These are phyloP conservation scores for Napeogenes inachia DNA, from an alignment of 2,888 invertebrate genomes.

Conservation along the genomic window DNA sequence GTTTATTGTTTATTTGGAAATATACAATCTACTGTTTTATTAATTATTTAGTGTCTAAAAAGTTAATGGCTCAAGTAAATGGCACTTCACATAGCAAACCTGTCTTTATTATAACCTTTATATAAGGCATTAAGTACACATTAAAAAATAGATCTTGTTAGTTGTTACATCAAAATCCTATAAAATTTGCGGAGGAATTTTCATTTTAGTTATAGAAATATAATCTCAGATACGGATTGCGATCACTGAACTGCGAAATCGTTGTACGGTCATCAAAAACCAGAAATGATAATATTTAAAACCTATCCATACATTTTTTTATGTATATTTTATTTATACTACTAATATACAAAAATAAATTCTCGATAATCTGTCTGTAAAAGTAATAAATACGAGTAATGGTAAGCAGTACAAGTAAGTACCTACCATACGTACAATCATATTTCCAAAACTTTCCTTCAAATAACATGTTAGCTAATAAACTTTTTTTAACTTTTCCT, in stretches of 20 bases:
- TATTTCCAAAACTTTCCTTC: neutral
- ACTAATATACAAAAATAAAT: neutral
- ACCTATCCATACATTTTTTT: neutral
- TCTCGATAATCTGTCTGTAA: too few species aligned
- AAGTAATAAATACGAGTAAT: too few species aligned
- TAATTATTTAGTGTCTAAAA: too few species aligned
- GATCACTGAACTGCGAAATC: slow-evolving; percentile 32
- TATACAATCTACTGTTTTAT: too few species aligned
- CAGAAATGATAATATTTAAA: neutral
- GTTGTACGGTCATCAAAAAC: slow-evolving; percentile 19
- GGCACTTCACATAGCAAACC: too few species aligned
- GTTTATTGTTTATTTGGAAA: neutral
- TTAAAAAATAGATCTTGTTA: neutral
- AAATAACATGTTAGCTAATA: neutral
- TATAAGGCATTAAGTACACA: neutral
- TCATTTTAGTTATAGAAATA: slow-evolving; percentile 20
- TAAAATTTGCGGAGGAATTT: slow-evolving; percentile 6
- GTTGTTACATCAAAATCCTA: neutral
- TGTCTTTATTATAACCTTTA: too few species aligned
- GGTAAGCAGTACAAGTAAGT: too few species aligned
- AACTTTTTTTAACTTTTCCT: slow-evolving; percentile 7
- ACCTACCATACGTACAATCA: neutral
- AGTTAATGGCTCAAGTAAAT: too few species aligned
- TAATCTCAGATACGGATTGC: slow-evolving; percentile 20
- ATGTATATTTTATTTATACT: neutral